phyloP scores from a whole-genome alignment of 2,113 vertebrate genomes.

The Bambusicola thoracicus region DNA sequence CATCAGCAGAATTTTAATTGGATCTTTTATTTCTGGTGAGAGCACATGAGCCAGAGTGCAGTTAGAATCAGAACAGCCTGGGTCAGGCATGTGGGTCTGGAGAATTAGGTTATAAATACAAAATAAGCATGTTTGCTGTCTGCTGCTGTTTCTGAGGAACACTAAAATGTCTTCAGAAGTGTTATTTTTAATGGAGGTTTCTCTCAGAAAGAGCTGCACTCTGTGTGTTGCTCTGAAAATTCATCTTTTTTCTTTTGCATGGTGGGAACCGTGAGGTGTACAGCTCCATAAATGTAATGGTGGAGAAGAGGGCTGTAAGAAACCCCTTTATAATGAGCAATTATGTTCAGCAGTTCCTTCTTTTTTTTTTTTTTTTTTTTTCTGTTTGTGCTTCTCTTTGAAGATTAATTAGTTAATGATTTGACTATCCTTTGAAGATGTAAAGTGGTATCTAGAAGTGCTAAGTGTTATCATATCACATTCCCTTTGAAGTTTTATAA shows the following conservation, averaged over 20 bases:
- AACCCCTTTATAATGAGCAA: constrained; percentile 46
- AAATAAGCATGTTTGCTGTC: neutral
- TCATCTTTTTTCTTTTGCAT: fast-evolving
- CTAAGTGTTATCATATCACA: constrained; percentile 63
- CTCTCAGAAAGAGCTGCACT: neutral
- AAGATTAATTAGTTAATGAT: constrained; percentile 75
- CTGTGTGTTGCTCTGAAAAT: neutral
- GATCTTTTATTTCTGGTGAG: constrained; percentile 3
- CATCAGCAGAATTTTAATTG: constrained; percentile 54
- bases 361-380: neutral
- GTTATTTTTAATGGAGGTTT: neutral
- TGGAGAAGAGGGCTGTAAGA: constrained; percentile 7
- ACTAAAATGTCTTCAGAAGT: neutral
- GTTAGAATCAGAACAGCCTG: neutral
- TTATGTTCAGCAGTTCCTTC: constrained; percentile 44
- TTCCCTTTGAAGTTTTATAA: constrained; percentile 72
- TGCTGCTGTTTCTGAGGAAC: neutral
- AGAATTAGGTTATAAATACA: neutral
- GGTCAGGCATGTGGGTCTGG: neutral
- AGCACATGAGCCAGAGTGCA: fast-evolving
- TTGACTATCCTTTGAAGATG: constrained; percentile 63
- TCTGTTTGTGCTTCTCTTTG: constrained; percentile 61
- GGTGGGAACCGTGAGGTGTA: neutral
- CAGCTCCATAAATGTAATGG: neutral
- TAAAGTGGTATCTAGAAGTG: constrained; percentile 64